Evolutionary conservation across 2,888 invertebrate species (phyloP).

Genomic region (Lagria hirta): DNA sequence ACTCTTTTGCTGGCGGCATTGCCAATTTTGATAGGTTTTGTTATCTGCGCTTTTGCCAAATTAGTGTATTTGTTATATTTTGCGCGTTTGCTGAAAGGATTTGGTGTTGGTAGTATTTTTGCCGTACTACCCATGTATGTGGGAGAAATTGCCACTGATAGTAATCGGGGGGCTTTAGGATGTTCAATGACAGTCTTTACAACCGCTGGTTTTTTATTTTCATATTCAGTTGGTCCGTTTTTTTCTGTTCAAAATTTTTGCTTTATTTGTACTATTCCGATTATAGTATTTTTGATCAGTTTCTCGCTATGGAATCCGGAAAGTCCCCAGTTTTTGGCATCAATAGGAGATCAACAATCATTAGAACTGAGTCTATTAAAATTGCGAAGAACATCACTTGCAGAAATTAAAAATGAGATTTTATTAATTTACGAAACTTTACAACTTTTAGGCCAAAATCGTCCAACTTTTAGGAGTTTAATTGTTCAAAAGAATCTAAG

Average conservation of each 20-base stretch:
- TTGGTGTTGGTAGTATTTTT: constrained; percentile 68
- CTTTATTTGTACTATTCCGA: constrained; percentile 32
- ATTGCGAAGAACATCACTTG: constrained; percentile 16
- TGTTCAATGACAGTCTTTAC: constrained; percentile 48
- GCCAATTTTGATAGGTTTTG: constrained; percentile 61
- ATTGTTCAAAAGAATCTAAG: too few relatives aligned
- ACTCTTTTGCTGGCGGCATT: constrained; percentile 63
- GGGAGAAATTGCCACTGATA: constrained; percentile 80
- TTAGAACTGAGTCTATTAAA: constrained; percentile 59
- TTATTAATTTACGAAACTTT: too few relatives aligned
- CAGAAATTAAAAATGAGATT: too few relatives aligned
- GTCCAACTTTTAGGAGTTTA: too few relatives aligned
- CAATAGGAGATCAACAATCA: constrained; percentile 58
- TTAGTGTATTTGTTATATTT: constrained; percentile 50
- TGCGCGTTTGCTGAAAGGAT: constrained; percentile 63
- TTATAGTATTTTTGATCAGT: constrained; percentile 32
- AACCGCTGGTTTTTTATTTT: constrained; percentile 33
- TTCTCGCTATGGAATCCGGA: constrained; percentile 35
- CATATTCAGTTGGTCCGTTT: constrained; percentile 35
- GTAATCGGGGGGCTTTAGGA: constrained; percentile 64
- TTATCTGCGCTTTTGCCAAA: constrained; percentile 31
- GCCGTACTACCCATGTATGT: constrained; percentile 81
- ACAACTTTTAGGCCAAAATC: too few relatives aligned
- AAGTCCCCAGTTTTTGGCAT: constrained; percentile 35
- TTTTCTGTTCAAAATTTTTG: constrained; percentile 33